Conservation (phyloP, 2,888 invertebrate genomes). For the Torymus tubicola region DNA sequence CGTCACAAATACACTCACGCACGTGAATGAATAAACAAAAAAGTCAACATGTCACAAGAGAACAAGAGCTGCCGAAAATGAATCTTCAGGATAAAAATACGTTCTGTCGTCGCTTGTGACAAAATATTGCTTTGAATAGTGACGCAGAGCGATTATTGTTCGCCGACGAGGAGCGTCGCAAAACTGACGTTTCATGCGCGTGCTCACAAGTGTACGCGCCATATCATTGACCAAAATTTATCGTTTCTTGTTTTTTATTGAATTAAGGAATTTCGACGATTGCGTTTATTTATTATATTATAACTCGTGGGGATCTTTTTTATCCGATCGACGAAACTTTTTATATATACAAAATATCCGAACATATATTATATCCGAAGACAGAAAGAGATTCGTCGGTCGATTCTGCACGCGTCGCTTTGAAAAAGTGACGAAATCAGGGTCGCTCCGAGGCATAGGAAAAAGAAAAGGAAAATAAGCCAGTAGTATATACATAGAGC, state of each 20-base stretch:
- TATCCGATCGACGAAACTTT: constrained; percentile 8
- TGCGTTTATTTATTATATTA: constrained; percentile 24
- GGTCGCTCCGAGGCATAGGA: background rate
- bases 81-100: constrained; percentile 18
- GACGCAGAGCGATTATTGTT: constrained; percentile 13
- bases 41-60: constrained; percentile 13
- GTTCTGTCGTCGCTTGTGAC: constrained; percentile 10
- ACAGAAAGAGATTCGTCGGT: constrained; percentile 7
- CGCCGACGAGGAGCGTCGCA: background rate
- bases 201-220: no score
- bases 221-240: constrained; percentile 1
- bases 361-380: constrained; percentile 1
- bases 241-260: constrained; percentile 34
- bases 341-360: background rate
- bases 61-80: constrained; percentile 14
- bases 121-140: constrained; percentile 9
- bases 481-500: constrained; percentile 11
- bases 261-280: constrained; percentile 42
- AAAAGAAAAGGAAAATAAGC: no score
- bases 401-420: background rate
- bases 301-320: constrained; percentile 5
- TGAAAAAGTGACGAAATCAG: constrained; percentile 21
- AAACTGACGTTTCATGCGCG: background rate
- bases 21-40: background rate
- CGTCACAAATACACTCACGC: constrained; percentile 8